These are phyloP conservation scores for Gymnothorax reevesii DNA, from an alignment of 2,797 vertebrate genomes.

Conservation along the genomic window DNA sequence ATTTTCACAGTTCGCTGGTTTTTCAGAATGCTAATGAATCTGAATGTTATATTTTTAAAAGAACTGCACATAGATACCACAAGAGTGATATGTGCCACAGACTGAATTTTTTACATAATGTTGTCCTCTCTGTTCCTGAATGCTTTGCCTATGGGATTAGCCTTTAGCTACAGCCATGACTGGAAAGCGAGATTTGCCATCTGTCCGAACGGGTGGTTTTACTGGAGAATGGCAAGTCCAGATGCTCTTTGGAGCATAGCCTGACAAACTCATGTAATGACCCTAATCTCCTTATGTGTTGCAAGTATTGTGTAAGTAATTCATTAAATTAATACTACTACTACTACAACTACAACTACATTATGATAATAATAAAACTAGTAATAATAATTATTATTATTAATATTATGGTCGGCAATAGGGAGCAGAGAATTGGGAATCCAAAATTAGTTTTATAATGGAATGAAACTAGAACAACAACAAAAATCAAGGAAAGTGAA, in stretches of 20 bases:
- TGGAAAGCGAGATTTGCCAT: slow-evolving; percentile 6
- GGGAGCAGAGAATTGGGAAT: too few relatives aligned
- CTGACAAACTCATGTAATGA: not conserved
- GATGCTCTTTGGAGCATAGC: not conserved
- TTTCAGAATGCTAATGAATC: not conserved
- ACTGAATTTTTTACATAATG: not conserved
- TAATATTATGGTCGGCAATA: too few relatives aligned
- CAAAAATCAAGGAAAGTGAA: too few relatives aligned
- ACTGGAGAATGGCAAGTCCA: not conserved
- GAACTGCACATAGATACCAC: not conserved
- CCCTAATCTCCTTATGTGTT: not conserved
- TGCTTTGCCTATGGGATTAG: too few relatives aligned
- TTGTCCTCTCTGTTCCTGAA: too few relatives aligned
- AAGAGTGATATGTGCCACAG: slow-evolving; percentile 26
- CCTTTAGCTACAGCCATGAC: slow-evolving; percentile 10
- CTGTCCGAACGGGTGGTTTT: slow-evolving; percentile 26
- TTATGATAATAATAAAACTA: too few relatives aligned
- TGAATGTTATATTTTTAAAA: not conserved
- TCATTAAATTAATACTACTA: too few relatives aligned
- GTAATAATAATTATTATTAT: too few relatives aligned
- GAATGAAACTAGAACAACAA: too few relatives aligned
- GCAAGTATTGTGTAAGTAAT: not conserved
- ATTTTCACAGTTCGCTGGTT: not conserved
- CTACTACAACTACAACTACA: too few relatives aligned
- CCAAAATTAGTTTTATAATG: too few relatives aligned